A percentile compares a stretch with the other conserved stretches of the same genome.
phyloP scores from a whole-genome alignment of 1,140 invertebrate genomes.

The Daktulosphaira vitifoliae region DNA sequence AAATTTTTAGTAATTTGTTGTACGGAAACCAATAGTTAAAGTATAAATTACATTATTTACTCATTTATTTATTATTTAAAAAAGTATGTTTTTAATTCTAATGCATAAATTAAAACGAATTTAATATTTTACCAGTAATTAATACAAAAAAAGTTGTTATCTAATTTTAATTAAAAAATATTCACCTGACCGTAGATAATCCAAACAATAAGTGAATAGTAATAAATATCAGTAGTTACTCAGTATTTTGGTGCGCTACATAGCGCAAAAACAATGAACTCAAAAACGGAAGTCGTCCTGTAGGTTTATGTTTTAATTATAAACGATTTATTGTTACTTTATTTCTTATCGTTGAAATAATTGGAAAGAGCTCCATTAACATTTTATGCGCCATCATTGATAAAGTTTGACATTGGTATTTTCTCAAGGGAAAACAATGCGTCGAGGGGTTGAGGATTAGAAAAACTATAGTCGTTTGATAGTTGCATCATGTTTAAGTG shows the following conservation, averaged over 20 bases:
- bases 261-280: neutral
- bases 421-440: neutral
- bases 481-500: too few relatives aligned
- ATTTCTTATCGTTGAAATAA: conserved; percentile 17
- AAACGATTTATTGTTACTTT: conserved; percentile 14
- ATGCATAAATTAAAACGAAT: too few relatives aligned
- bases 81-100: too few relatives aligned
- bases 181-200: too few relatives aligned
- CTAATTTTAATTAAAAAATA: too few relatives aligned
- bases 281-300: conserved; percentile 18
- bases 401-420: conserved; percentile 6
- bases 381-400: neutral
- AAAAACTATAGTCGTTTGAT: too few relatives aligned
- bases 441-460: neutral
- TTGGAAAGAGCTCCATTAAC: neutral
- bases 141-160: too few relatives aligned
- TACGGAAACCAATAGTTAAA: too few relatives aligned
- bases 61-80: too few relatives aligned
- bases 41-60: too few relatives aligned
- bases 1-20: too few relatives aligned
- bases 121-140: too few relatives aligned
- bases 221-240: conserved; percentile 9
- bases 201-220: neutral
- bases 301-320: conserved; percentile 27
- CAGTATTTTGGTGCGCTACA: conserved; percentile 7